Evolutionary conservation across 2,888 invertebrate genomes (phyloP), one percentile per base, ranked within the genome.

Genomic region (Drosophila leonis): DNA sequence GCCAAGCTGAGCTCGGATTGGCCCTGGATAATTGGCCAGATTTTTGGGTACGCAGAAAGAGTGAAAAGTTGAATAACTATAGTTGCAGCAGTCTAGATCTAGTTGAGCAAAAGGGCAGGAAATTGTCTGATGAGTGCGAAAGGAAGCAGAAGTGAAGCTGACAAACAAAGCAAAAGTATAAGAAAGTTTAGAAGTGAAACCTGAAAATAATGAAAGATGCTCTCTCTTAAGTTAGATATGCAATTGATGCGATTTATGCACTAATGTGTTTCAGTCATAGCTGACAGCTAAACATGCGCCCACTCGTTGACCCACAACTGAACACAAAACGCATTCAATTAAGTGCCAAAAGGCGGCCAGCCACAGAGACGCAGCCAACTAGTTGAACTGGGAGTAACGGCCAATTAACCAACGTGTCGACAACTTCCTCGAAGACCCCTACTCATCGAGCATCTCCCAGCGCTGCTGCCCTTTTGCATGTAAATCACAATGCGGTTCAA

Each of bases 401-500:
- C 80, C 86, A 84, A 84, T 84, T 84, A 84, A 83, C 72, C 78
- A 64, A 68, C 80, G 76, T 83, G 84, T 83, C 80, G 84, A 82
- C 83, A 85, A 82, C 65, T 71, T 71, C 56, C 60, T 49, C 49
- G 15, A 5, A 37, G 37, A 3, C 8, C 27, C 18, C 39, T 35
- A 15, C 35, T 29, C 24, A 24, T 7, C 13, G 51, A 35, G 31
- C 6, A 27, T 35, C 39, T 54, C 54, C 49, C 37, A 42, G 12
- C 7, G n/a, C 37, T 67, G 56, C 60, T 29, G 37, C 27, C 37
- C 27, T 27, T 59, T 66, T 46, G 85, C 81, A 84, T 83, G 83
- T 82, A 86, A 86, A 87, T 87, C 84, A 84, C 83, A 79, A 48
- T 64, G 69, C 60, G 80, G 84, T 87, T 85, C 84, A 84, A 83